These are phyloP conservation scores for Marisa cornuarietis DNA, from an alignment of 1,140 invertebrate genomes.

Conservation along the genomic window DNA sequence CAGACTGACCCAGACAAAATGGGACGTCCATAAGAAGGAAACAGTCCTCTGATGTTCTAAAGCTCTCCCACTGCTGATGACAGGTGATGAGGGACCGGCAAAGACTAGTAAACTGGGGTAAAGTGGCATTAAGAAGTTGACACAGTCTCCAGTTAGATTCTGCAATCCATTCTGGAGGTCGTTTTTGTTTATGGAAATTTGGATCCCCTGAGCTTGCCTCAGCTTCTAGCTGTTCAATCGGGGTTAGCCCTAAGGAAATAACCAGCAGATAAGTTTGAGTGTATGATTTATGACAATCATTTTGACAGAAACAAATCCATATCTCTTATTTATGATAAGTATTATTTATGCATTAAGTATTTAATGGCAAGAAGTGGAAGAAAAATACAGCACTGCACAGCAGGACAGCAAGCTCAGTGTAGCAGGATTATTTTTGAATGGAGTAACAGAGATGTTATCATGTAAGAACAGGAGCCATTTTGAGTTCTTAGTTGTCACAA, in stretches of 20 bases:
- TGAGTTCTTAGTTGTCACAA: no score
- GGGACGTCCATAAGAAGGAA: slow-evolving; percentile 46
- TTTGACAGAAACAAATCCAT: not conserved
- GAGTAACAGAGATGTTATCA: no score
- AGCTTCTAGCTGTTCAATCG: slow-evolving; percentile 56
- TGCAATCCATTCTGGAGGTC: slow-evolving; percentile 50
- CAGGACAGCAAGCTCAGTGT: no score
- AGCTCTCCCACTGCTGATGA: slow-evolving; percentile 55
- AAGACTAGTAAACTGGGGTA: slow-evolving; percentile 47
- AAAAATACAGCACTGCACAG: no score
- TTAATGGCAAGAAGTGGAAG: no score
- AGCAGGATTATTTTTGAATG: no score
- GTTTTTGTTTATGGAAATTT: slow-evolving; percentile 36
- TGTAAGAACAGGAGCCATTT: no score
- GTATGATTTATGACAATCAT: not conserved
- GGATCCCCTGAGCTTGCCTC: slow-evolving; percentile 40
- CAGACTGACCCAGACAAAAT: slow-evolving; percentile 25
- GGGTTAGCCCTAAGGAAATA: slow-evolving; percentile 44
- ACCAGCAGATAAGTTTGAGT: not conserved
- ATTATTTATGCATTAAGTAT: no score
- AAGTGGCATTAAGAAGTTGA: slow-evolving; percentile 55
- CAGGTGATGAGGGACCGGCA: slow-evolving; percentile 54
- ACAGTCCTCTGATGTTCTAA: slow-evolving; percentile 45
- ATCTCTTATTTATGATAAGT: not conserved
- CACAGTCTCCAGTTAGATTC: slow-evolving; percentile 59